Conservation (phyloP, 2,888 invertebrate species). For the Stenodema calcarata region DNA sequence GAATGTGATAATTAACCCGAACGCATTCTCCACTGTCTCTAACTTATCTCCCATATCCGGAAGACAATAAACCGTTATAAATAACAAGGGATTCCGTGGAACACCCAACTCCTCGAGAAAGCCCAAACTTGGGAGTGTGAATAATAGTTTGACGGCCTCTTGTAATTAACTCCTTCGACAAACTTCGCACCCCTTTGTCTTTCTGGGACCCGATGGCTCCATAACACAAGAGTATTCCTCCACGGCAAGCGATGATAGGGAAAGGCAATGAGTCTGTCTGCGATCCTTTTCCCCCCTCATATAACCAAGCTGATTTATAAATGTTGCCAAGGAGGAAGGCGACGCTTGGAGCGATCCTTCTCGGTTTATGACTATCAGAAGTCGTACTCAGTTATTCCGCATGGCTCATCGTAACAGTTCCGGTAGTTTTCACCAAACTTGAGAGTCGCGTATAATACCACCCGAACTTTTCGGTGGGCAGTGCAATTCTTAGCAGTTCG, state of each 20-base stretch:
- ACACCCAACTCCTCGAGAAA: background rate
- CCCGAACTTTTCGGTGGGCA: background rate
- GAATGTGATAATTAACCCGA: background rate
- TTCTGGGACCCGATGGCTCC: slow-evolving; percentile 25
- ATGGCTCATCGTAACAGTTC: background rate
- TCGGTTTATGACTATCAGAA: slow-evolving; percentile 24
- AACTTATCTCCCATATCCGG: slow-evolving; percentile 11
- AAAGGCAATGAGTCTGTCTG: background rate
- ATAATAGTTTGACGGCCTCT: slow-evolving; percentile 37
- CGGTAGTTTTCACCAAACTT: background rate
- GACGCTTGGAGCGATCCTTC: background rate
- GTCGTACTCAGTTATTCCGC: background rate
- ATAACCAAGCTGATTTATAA: slow-evolving; percentile 31
- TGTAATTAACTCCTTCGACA: slow-evolving; percentile 33
- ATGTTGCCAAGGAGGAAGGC: slow-evolving; percentile 2
- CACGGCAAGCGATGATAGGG: background rate
- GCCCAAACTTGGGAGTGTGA: slow-evolving; percentile 27
- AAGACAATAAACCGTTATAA: slow-evolving; percentile 43
- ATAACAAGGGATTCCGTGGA: slow-evolving; percentile 13
- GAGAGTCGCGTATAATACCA: background rate
- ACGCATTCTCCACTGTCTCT: background rate
- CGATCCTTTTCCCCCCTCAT: background rate
- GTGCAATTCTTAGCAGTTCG: no score
- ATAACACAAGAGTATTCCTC: background rate
- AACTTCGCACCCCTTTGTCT: slow-evolving; percentile 36